A percentile compares a stretch with the other conserved stretches of the same genome.
Evolutionary conservation across 2,888 invertebrate species (phyloP).

Genomic region (Ormyrus rosae): DNA sequence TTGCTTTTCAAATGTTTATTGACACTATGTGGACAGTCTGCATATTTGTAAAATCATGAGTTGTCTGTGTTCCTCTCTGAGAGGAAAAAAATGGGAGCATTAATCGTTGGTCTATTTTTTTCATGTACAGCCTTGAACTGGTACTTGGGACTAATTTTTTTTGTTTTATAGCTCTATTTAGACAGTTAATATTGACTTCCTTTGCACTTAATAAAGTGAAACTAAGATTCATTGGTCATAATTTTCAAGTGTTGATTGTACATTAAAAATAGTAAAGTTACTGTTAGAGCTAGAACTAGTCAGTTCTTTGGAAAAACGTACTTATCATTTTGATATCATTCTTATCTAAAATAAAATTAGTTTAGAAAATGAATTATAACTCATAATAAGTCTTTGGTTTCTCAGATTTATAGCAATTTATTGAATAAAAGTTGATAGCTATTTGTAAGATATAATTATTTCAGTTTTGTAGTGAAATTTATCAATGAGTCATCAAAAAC

Average conservation of each 20-base stretch:
- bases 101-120: slow-evolving; percentile 7
- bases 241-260: neutral
- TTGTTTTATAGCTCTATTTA: slow-evolving; percentile 5
- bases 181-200: neutral
- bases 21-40: no score
- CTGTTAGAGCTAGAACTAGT: no score
- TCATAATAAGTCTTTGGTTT: neutral
- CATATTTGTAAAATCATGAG: neutral
- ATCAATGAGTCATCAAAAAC: slow-evolving; percentile 40
- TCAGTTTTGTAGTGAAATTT: slow-evolving; percentile 20
- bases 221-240: slow-evolving; percentile 3
- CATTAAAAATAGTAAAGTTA: neutral
- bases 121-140: slow-evolving; percentile 26
- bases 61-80: neutral
- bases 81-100: slow-evolving; percentile 9
- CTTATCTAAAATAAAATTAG: neutral
- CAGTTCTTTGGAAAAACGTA: no score
- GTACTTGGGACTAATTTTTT: slow-evolving; percentile 15
- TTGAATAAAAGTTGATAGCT: slow-evolving; percentile 6
- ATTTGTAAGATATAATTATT: slow-evolving; percentile 28
- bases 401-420: slow-evolving; percentile 15
- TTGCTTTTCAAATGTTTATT: no score
- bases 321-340: neutral
- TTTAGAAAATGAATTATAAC: neutral
- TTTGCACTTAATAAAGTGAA: neutral